These are phyloP conservation scores for Heliconius ethilla DNA, from an alignment of 2,888 invertebrate genomes.

Conservation along the genomic window DNA sequence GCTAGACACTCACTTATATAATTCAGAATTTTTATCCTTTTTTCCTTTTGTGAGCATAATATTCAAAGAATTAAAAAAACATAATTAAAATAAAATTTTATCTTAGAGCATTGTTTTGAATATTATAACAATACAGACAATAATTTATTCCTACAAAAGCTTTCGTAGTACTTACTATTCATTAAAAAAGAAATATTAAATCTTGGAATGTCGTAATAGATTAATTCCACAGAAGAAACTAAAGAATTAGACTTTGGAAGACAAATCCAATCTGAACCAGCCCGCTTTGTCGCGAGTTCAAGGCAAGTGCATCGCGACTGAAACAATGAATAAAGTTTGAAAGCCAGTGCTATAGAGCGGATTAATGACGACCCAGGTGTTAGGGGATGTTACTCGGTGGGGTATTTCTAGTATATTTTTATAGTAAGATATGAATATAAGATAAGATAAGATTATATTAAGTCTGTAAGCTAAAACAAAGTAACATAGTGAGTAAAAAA, in stretches of 20 bases:
- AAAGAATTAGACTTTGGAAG: conserved; percentile 47
- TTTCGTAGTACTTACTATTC: neutral
- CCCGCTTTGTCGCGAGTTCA: conserved; percentile 47
- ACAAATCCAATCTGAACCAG: conserved; percentile 67
- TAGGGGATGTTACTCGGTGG: conserved; percentile 53
- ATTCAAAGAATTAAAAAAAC: neutral
- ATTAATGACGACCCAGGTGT: conserved; percentile 67
- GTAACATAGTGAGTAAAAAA: neutral
- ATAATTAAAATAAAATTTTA: neutral
- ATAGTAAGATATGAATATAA: neutral
- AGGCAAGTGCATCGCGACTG: conserved; percentile 60
- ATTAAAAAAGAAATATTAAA: conserved; percentile 16
- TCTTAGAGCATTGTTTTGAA: neutral
- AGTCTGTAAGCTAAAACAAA: neutral
- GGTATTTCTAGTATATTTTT: neutral
- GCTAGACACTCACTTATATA: neutral
- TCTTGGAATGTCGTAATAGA: conserved; percentile 15
- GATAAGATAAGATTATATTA: neutral
- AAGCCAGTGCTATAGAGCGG: conserved; percentile 59
- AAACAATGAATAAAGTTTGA: conserved; percentile 76
- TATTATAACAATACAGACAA: neutral
- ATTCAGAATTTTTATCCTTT: neutral
- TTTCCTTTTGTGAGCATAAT: neutral
- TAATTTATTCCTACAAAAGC: conserved; percentile 15
- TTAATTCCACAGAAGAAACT: conserved; percentile 39